Conservation (phyloP, 30 jellyfish, hydroid and myxozoan genomes). For the Pelagia noctiluca region DNA sequence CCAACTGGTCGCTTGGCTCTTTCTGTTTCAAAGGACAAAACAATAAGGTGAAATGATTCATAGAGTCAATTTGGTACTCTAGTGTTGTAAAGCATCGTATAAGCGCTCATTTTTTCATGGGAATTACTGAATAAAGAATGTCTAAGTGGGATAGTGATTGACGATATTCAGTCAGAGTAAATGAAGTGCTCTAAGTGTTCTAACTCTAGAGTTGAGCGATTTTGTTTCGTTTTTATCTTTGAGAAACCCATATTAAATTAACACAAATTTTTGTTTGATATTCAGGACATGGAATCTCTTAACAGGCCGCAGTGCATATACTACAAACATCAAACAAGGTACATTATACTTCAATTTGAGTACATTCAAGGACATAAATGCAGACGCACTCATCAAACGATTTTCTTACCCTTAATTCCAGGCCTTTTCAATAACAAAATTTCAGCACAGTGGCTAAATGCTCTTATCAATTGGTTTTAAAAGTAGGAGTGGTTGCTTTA, state of each 20-base stretch:
- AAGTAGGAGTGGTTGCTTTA: too few relatives aligned
- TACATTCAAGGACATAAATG: background rate
- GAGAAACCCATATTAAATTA: too few relatives aligned
- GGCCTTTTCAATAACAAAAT: too few relatives aligned
- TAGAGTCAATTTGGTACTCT: too few relatives aligned
- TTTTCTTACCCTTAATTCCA: background rate
- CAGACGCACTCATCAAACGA: background rate
- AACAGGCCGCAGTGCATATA: slow-evolving; percentile 91
- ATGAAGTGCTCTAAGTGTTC: too few relatives aligned
- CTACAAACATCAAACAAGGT: slow-evolving; percentile 84
- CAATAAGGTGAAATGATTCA: slow-evolving; percentile 62
- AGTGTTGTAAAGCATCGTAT: too few relatives aligned
- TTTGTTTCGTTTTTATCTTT: background rate
- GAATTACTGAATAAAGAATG: too few relatives aligned
- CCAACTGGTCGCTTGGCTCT: slow-evolving; percentile 90
- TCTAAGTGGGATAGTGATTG: too few relatives aligned
- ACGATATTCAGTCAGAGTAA: too few relatives aligned
- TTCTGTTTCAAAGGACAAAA: slow-evolving; percentile 85
- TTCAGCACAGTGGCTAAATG: background rate
- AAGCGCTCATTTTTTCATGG: too few relatives aligned
- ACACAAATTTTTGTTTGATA: background rate
- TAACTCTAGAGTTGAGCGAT: too few relatives aligned
- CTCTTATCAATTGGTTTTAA: too few relatives aligned
- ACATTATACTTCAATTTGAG: background rate
- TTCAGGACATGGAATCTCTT: slow-evolving; percentile 83